Evolutionary conservation across 2,113 vertebrate genomes (phyloP), one percentile per base, ranked within the genome.

Genomic region (Urocitellus parryii): DNA sequence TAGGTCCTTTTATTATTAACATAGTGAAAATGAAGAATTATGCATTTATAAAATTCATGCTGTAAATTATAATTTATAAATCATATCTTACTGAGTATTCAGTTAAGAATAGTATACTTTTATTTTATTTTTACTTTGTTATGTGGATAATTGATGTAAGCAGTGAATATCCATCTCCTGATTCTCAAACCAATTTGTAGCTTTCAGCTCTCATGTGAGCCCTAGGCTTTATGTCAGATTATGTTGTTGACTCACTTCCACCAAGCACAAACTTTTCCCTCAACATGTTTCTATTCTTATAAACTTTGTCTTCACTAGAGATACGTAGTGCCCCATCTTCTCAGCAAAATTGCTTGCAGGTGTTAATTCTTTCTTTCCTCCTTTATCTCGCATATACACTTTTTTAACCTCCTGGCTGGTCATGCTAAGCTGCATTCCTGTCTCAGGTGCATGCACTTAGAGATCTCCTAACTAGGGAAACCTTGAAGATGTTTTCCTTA

Each of bases 41-140:
- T 39, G 5, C 16, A 37, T 79, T 93, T 29, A 8, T 82, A 94
- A 20, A 81, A 42, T 68, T 80, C 14, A 88, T 65, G 13, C 5
- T 63, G 2, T n/a, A 91, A 88, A 84, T 88, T 12, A 9, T 17
- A 11, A 32, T 91, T 70, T 45, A 17, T 87, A 78, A 93, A 24
- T 93, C 25, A 34, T 22, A 9, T 51, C 87, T 94, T 92, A 58
- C 12, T 85, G 79, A 93, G 61, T 92, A 61, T 70, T 81, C 42
- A 76, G 39, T 53, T 70, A 68, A 73, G 34, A 83, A 37, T 18
- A 14, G 24, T 53, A 53, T 37, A 11, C 4, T 17, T 45, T 91
- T 88, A 25, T 45, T 85, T 83, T 70, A n/a, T 2, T 34, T 80
- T 78, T 27, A 34, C 24, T 29, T 45, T 10, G 56, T 90, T 85